These are phyloP conservation scores for Tinamus guttatus DNA, from an alignment of 2,113 vertebrate species.

Conservation along the genomic window DNA sequence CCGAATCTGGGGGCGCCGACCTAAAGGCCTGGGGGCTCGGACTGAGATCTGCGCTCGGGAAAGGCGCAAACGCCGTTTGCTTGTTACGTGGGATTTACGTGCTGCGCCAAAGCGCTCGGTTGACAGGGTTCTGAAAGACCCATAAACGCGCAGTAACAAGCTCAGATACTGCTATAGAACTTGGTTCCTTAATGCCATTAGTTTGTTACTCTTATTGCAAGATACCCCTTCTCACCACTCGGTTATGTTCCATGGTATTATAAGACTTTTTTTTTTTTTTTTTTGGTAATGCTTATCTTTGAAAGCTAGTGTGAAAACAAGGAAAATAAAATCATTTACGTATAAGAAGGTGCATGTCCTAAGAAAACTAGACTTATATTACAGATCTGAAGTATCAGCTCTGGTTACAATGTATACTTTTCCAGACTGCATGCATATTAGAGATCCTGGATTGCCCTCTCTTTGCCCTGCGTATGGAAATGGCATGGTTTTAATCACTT, in stretches of 20 bases:
- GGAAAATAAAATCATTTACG: neutral
- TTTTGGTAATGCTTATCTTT: neutral
- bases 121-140: neutral
- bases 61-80: neutral
- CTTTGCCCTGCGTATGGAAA: accelerated
- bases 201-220: neutral
- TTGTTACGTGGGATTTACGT: neutral
- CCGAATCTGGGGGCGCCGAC: too few species aligned
- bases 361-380: neutral
- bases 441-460: neutral
- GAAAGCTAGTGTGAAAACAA: neutral
- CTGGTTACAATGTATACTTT: neutral
- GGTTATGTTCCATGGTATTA: neutral
- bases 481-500: neutral
- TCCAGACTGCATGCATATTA: accelerated
- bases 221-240: neutral
- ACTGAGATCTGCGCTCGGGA: neutral
- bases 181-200: neutral
- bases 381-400: neutral
- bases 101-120: neutral
- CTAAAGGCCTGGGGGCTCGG: too few species aligned
- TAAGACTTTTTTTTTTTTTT: neutral
- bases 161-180: neutral
- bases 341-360: accelerated
- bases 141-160: neutral